A percentile compares a stretch with the other conserved stretches of the same genome.
Conservation (phyloP, 1,140 invertebrate genomes). For the Mactra quadrangularis region DNA sequence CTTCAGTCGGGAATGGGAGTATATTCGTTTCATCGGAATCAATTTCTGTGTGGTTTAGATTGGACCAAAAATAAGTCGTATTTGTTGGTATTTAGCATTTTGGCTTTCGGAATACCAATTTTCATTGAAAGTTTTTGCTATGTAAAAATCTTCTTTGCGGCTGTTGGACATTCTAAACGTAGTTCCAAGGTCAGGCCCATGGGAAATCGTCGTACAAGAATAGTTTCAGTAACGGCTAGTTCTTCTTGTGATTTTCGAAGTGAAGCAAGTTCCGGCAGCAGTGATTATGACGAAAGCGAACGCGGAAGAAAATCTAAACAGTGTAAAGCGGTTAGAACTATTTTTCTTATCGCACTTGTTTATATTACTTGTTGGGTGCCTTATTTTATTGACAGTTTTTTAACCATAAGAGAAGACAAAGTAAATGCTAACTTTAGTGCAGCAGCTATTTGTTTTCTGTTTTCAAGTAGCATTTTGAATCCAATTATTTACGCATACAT, state of each 20-base stretch:
- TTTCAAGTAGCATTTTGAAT: constrained; percentile 68
- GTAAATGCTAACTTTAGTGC: constrained; percentile 54
- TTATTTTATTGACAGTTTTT: constrained; percentile 62
- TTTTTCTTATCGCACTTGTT: constrained; percentile 69
- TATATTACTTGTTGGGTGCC: constrained; percentile 72
- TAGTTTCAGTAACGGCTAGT: background rate
- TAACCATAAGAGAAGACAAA: constrained; percentile 10
- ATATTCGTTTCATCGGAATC: constrained; percentile 61
- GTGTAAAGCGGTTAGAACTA: constrained; percentile 74
- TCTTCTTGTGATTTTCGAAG: background rate
- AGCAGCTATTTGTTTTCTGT: constrained; percentile 65
- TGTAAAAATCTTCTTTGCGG: constrained; percentile 71
- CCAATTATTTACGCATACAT: constrained; percentile 75
- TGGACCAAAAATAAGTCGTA: constrained; percentile 57
- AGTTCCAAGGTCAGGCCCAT: constrained; percentile 64
- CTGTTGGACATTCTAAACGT: constrained; percentile 68
- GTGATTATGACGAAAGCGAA: background rate
- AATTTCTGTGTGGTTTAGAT: constrained; percentile 66
- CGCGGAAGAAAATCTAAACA: constrained; percentile 31
- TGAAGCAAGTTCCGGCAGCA: constrained; percentile 14
- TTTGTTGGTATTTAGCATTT: constrained; percentile 49
- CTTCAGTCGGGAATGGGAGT: constrained; percentile 60
- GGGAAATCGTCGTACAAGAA: background rate
- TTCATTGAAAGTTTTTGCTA: constrained; percentile 70
- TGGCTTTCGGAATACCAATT: constrained; percentile 64